These are phyloP conservation scores for Drosophila diplacantha DNA, from an alignment of 2,888 invertebrate genomes.

Conservation along the genomic window DNA sequence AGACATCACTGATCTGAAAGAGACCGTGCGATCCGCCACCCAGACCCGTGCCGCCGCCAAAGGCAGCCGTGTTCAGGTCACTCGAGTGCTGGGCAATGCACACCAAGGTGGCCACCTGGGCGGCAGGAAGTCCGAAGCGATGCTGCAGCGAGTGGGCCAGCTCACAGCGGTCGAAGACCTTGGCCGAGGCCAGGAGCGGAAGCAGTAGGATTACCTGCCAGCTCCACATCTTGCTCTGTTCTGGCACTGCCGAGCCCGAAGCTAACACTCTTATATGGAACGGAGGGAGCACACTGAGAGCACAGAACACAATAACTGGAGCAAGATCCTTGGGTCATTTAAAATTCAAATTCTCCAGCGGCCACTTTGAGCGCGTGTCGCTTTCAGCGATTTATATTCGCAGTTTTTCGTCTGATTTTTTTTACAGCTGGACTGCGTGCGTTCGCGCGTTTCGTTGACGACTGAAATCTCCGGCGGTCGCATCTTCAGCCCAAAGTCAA, in stretches of 20 bases:
- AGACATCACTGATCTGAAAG: slow-evolving; percentile 86
- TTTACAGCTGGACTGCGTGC: slow-evolving; percentile 52
- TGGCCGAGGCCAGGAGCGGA: slow-evolving; percentile 31
- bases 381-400: slow-evolving; percentile 21
- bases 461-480: slow-evolving; percentile 53
- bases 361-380: slow-evolving; percentile 16
- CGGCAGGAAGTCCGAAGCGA: slow-evolving; percentile 79
- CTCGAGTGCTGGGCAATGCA: slow-evolving; percentile 86
- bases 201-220: slow-evolving; percentile 30
- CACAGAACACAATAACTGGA: slow-evolving; percentile 15
- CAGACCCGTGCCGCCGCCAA: slow-evolving; percentile 77
- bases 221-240: slow-evolving; percentile 51
- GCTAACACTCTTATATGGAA: slow-evolving; percentile 28
- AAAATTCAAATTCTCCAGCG: slow-evolving; percentile 35
- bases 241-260: slow-evolving; percentile 35
- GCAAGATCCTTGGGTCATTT: slow-evolving; percentile 49
- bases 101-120: slow-evolving; percentile 81
- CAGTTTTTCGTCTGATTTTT: slow-evolving; percentile 14
- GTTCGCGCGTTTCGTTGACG: slow-evolving; percentile 62
- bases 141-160: slow-evolving; percentile 82
- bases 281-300: slow-evolving; percentile 2
- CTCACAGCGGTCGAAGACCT: slow-evolving; percentile 83
- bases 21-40: slow-evolving; percentile 84
- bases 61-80: slow-evolving; percentile 82
- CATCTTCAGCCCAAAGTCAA: slow-evolving; percentile 66